Conservation (phyloP, 2,797 vertebrate species). For the Neopelma chrysocephalum region DNA sequence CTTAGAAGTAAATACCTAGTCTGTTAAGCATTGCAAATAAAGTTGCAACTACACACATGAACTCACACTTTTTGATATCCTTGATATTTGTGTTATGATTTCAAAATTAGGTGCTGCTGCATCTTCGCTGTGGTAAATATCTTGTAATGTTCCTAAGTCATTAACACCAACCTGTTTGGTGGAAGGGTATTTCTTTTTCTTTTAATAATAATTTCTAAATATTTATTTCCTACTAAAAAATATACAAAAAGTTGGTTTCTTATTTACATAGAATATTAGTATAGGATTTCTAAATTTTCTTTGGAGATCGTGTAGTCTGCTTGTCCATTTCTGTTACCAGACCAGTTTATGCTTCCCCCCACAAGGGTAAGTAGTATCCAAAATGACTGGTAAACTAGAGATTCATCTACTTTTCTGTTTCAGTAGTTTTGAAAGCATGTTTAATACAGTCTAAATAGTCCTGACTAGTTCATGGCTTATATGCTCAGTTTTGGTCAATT, state of each 20-base stretch:
- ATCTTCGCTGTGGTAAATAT: neutral
- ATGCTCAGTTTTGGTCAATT: neutral
- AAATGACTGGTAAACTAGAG: neutral
- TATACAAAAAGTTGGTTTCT: neutral
- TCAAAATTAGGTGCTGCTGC: neutral
- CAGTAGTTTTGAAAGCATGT: neutral
- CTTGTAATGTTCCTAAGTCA: neutral
- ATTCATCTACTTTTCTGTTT: neutral
- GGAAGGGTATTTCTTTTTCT: accelerated
- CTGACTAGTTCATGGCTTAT: neutral
- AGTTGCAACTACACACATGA: neutral
- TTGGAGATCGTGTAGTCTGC: neutral
- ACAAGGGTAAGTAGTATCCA: neutral
- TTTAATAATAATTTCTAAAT: neutral
- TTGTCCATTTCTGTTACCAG: neutral
- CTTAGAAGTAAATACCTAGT: neutral
- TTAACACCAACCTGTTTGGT: neutral
- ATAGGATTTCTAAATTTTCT: neutral
- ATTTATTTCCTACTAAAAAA: neutral
- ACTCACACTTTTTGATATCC: neutral
- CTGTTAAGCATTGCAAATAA: neutral
- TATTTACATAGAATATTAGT: neutral
- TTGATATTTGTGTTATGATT: accelerated
- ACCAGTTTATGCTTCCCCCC: neutral
- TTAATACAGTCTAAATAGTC: neutral